Base-by-base conservation (phyloP, 2,113 vertebrate species). In the Lycaon pictus region DNA sequence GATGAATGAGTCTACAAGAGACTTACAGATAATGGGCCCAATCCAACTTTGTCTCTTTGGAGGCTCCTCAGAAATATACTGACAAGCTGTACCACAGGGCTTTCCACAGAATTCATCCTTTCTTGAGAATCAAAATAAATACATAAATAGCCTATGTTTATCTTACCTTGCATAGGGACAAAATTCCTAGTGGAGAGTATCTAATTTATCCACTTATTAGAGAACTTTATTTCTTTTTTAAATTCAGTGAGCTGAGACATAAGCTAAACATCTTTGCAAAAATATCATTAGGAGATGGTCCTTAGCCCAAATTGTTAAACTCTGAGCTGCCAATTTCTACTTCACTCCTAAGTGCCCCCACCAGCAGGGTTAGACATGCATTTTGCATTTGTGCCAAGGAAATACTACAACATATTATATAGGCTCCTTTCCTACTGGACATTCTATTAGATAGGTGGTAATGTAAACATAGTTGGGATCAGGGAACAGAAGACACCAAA, bases 121-220 rank as follows among this genome's bases (percentile, higher is more conserved):
- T 89, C 58, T 65, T 8, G 25, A 65, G 37, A 92, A 92, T 60
- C 67, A 3, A 90, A 97, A 77, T 37, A 5, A 92, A 69, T 35
- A 77, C 60, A 43, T 69, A 92, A 87, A 74, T 90, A 96, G 77
- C 11, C 27, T n/a, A 27, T 58, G 32, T 25, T 76, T 81, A 65
- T n/a, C 91, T 86, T 76, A 82, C 11, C 96, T 58, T 27, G 55
- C 32, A 67, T 67, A 63, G 32, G 32, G 32, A 74, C 29, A 92
- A 67, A 86, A 87, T 85, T 84, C 37, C 69, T 85, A 27, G 11
- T 48, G 27, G 53, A 48, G 69, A 83, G 69, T 15, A 93, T 60
- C 62, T 87, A 48, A 87, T 69, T 80, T 97, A 15, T 84, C 58
- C 32, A 93, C 19, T 88, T 71, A 92, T 25, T 53, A 93, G 29